Conservation (phyloP, 2,888 invertebrate genomes). For the Tanytarsus gracilentus region DNA sequence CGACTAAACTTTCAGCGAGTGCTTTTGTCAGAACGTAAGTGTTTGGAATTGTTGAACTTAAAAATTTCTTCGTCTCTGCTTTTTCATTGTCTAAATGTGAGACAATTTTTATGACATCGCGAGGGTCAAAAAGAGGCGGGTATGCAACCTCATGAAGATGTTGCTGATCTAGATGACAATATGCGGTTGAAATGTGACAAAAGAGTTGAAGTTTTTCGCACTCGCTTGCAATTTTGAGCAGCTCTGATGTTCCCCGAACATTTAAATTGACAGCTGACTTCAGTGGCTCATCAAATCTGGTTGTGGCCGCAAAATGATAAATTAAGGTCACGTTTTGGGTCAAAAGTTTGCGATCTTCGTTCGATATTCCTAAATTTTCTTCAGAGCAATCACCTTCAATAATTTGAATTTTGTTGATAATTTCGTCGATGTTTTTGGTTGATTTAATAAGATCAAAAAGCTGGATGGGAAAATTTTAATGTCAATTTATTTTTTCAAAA, state of each 20-base stretch:
- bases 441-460: background rate
- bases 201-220: slow-evolving; percentile 45
- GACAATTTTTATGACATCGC: slow-evolving; percentile 50
- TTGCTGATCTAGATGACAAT: slow-evolving; percentile 50
- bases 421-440: background rate
- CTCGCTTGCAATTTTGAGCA: slow-evolving; percentile 23
- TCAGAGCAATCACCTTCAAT: slow-evolving; percentile 18
- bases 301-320: slow-evolving; percentile 28
- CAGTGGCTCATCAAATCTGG: slow-evolving; percentile 24
- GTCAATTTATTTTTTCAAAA: background rate
- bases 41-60: slow-evolving; percentile 66
- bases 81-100: slow-evolving; percentile 56
- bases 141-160: slow-evolving; percentile 54
- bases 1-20: slow-evolving; percentile 67
- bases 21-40: slow-evolving; percentile 86
- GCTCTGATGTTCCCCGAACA: slow-evolving; percentile 5
- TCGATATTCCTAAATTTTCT: slow-evolving; percentile 13
- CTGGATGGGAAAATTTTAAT: background rate
- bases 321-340: slow-evolving; percentile 11
- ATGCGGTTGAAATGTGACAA: slow-evolving; percentile 77
- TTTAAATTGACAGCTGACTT: slow-evolving; percentile 11
- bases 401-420: slow-evolving; percentile 14
- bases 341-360: slow-evolving; percentile 1
- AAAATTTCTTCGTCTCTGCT: slow-evolving; percentile 47
- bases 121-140: slow-evolving; percentile 47